Percentiles rank a stretch among this genome's conserved stretches.
Conservation (phyloP, 2,113 vertebrate species). For the Podarcis cretensis region DNA sequence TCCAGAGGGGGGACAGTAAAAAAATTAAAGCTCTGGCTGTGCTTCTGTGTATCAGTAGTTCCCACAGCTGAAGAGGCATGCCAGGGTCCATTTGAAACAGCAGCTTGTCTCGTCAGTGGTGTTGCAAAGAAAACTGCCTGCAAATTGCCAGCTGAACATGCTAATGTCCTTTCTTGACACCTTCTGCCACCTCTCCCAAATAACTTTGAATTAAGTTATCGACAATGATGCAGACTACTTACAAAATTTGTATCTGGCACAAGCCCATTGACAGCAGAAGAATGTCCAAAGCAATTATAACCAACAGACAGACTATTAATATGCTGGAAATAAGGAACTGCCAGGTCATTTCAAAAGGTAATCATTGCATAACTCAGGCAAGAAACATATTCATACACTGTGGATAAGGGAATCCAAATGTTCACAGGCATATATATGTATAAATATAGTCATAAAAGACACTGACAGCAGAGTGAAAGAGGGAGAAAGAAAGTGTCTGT, state of each 20-base stretch:
- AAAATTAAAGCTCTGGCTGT: background rate
- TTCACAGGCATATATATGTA: conserved; percentile 28
- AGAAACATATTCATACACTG: background rate
- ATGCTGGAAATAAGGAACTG: conserved; percentile 34
- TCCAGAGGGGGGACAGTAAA: background rate
- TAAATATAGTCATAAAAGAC: conserved; percentile 36
- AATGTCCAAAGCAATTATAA: background rate
- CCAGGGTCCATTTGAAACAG: fast-evolving
- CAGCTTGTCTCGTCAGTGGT: background rate
- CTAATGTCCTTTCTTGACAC: background rate
- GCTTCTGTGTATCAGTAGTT: fast-evolving
- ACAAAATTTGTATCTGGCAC: conserved; percentile 6
- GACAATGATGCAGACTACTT: conserved; percentile 47
- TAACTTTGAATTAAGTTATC: conserved; percentile 61
- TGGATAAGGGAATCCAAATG: conserved; percentile 22
- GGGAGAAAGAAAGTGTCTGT: background rate
- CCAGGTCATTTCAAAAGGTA: conserved; percentile 27
- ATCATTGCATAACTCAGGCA: conserved; percentile 30
- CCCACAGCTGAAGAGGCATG: background rate
- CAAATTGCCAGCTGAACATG: background rate
- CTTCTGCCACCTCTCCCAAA: conserved; percentile 40
- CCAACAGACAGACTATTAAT: conserved; percentile 13
- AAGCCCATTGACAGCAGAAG: background rate
- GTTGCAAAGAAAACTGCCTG: background rate
- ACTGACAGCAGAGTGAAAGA: conserved; percentile 17